phyloP scores from a whole-genome alignment of 2,113 vertebrate genomes.

The Carlito syrichta region DNA sequence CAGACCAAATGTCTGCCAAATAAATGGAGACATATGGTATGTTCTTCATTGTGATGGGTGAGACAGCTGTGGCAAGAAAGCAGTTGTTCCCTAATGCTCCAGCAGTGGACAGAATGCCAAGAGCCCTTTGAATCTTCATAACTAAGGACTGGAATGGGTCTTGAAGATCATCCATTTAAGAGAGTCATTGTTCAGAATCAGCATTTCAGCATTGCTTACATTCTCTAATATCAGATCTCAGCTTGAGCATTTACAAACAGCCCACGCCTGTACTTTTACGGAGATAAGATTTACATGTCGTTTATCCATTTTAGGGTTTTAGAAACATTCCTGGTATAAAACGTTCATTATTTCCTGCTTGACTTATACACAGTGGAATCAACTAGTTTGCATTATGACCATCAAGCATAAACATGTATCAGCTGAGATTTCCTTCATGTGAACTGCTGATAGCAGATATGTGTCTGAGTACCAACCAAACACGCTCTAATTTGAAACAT shows the following conservation, averaged over 20 bases:
- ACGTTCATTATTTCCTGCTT: not conserved
- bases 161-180: fast-evolving
- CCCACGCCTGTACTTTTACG: fast-evolving
- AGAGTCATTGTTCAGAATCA: not conserved
- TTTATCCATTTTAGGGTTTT: not conserved
- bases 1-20: not conserved
- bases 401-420: too few relatives aligned
- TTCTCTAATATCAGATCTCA: not conserved
- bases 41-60: not conserved
- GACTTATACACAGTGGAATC: not conserved
- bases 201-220: not conserved
- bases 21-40: not conserved
- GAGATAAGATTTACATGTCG: fast-evolving
- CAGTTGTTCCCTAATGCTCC: not conserved
- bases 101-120: too few relatives aligned
- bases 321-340: not conserved
- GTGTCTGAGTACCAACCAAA: fast-evolving
- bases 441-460: fast-evolving
- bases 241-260: too few relatives aligned
- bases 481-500: fast-evolving
- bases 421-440: not conserved
- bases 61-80: not conserved
- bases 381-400: not conserved
- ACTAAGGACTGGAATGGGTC: not conserved
- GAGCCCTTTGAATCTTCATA: too few relatives aligned